These are phyloP conservation scores for Morelia viridis DNA, from an alignment of 2,797 vertebrate species.

Conservation along the genomic window DNA sequence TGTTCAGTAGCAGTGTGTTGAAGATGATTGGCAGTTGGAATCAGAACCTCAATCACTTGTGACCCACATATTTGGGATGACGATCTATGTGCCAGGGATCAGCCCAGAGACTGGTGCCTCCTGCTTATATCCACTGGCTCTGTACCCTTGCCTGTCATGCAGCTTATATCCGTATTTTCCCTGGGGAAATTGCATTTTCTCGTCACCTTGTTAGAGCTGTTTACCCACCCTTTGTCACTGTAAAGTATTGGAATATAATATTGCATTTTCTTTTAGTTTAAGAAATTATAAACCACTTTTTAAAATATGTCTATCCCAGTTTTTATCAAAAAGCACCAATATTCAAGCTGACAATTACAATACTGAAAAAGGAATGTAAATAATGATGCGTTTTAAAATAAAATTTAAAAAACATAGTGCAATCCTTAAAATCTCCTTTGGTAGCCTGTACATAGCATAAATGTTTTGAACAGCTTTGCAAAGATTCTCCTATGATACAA, in stretches of 20 bases:
- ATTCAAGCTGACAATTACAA: not conserved
- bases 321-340: not conserved
- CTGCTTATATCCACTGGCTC: not conserved
- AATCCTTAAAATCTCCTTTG: conserved; percentile 36
- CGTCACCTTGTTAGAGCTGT: not conserved
- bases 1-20: not conserved
- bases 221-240: not conserved
- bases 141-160: not conserved
- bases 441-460: conserved; percentile 18
- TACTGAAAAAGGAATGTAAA: not conserved
- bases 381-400: not conserved
- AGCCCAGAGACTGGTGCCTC: not conserved
- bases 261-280: not conserved
- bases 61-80: not conserved
- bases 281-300: not conserved
- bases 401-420: not conserved
- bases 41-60: not conserved
- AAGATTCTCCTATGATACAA: not conserved
- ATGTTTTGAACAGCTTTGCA: conserved; percentile 39
- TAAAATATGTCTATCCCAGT: not conserved
- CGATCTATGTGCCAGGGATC: not conserved
- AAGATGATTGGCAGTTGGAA: not conserved
- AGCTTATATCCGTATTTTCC: not conserved
- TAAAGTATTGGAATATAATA: not conserved
- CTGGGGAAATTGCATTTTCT: not conserved